Conservation (phyloP, 1,140 invertebrate genomes). For the Acyrthosiphon pisum region DNA sequence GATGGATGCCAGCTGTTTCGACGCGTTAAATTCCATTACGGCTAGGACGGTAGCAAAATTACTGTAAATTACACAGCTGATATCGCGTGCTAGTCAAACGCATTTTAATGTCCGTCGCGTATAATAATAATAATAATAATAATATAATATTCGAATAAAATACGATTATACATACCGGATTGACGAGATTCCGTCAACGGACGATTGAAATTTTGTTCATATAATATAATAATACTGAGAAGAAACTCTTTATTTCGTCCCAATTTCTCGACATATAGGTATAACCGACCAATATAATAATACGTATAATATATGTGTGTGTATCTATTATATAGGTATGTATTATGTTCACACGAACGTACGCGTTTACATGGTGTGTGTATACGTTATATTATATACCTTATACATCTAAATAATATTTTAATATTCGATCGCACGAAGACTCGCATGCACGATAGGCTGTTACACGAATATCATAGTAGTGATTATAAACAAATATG, state of each 20-base stretch:
- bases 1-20: not conserved
- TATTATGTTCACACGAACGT: not conserved
- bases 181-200: slow-evolving; percentile 36
- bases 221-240: slow-evolving; percentile 5
- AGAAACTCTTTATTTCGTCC: not conserved
- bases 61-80: not conserved
- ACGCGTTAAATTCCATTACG: not conserved
- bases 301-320: not conserved
- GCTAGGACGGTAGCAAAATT: not conserved
- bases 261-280: not conserved
- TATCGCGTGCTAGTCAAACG: slow-evolving; percentile 36
- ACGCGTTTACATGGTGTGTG: not conserved
- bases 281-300: not conserved
- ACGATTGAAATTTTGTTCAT: not conserved
- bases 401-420: not conserved
- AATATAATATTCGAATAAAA: slow-evolving; percentile 31
- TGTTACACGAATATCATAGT: not conserved
- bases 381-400: not conserved
- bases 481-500: not conserved
- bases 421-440: slow-evolving; percentile 1
- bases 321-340: not conserved
- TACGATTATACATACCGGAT: slow-evolving; percentile 46
- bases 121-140: not conserved
- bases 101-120: slow-evolving; percentile 11
- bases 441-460: not conserved